Conservation (phyloP, 1,140 invertebrate genomes). For the Zaprionus tsacasi region DNA sequence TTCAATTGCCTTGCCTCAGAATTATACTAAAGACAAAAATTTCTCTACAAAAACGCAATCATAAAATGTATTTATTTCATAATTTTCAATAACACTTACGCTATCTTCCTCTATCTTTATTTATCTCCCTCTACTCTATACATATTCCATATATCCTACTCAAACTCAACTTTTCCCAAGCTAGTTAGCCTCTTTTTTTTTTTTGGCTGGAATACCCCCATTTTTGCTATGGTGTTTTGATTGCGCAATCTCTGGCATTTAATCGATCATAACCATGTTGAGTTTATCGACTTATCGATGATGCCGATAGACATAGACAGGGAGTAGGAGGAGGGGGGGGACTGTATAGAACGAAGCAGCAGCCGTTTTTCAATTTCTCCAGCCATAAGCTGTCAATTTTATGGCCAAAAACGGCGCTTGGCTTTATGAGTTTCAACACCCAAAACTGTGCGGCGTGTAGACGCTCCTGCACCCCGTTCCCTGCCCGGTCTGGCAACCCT, state of each 20-base stretch:
- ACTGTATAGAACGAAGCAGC: conserved; percentile 11
- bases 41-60: not conserved
- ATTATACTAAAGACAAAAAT: not conserved
- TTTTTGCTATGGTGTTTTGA: conserved; percentile 1
- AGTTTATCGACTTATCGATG: conserved; percentile 59
- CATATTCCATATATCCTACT: not conserved
- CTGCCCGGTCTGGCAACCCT: not conserved
- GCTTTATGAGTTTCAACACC: conserved; percentile 76
- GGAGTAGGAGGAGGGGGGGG: not conserved
- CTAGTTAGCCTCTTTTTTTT: conserved; percentile 6
- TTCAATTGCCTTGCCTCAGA: not conserved
- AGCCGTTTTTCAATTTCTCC: conserved; percentile 70
- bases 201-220: not conserved
- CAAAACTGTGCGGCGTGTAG: conserved; percentile 38
- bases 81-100: not conserved
- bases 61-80: not conserved
- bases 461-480: not conserved
- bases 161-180: not conserved
- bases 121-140: not conserved
- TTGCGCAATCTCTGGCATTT: conserved; percentile 37
- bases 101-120: not conserved
- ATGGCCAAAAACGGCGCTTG: conserved; percentile 75
- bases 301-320: conserved; percentile 33
- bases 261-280: conserved; percentile 50
- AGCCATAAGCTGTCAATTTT: conserved; percentile 80